Base-by-base conservation (phyloP, 2,797 vertebrate species). In the Australoheros facetus region DNA sequence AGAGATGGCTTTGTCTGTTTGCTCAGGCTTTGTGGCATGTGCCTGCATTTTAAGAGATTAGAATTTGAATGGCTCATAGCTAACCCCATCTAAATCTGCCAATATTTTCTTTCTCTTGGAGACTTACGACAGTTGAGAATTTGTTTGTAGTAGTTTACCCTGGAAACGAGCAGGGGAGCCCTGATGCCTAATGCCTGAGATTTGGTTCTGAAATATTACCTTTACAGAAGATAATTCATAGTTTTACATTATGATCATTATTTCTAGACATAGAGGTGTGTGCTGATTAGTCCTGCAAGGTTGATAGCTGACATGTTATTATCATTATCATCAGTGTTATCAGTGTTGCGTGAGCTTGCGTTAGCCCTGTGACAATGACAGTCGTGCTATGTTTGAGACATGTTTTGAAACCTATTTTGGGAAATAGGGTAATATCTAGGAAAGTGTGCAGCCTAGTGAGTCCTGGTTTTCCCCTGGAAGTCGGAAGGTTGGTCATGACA, bases 1-100 rank as follows among this genome's bases (percentile, higher is more conserved):
- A 77, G 64, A 81, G 56, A 73, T 55, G 73, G 59, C 81, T 83
- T 77, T 79, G 74, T 85, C 78, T 86, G 87, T 87, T 85, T 82
- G 70, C 73, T 64, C 57, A 53, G 73, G 56, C 78, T 81, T 82
- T 57, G 55, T 79, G 72, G 71, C 80, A 75, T 75, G 54, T 62
- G 53, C 30, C 74, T 83, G 82, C 73, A 81, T 86, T 81, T 79
- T 79, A 79, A 72, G 59, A 76, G 76, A 70, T 74, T 72, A 79
- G 17, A 37, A 55, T 84, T 71, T 80, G 23, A 85, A 78, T 48
- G 57, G 55, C 45, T 76, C 8, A 48, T 71, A 39, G 30, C 21
- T 62, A 77, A 73, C 78, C 45, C 76, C 14, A 4, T 32, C 37
- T 28, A 42, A 77, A 72, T 75, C 75, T 66, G 48, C 42, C 72